Evolutionary conservation across 1,140 invertebrate genomes (phyloP), one percentile per base, ranked within the genome.

Genomic region (Conus ventricosus): DNA sequence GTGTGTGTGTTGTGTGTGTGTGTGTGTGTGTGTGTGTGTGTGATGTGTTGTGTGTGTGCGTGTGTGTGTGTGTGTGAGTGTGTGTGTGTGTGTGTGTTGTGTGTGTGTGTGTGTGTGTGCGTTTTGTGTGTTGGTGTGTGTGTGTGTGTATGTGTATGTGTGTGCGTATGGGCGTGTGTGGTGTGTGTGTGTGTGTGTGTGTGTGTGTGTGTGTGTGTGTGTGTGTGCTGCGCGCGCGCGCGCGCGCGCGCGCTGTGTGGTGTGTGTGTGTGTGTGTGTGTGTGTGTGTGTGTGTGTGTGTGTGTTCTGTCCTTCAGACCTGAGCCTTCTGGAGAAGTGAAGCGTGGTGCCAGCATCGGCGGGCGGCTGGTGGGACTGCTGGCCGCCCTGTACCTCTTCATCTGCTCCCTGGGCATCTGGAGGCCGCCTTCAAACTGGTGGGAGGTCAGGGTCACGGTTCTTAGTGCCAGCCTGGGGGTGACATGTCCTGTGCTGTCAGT

Each of bases 401-500:
- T 97, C 85, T 96, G 96, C 91, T 96, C 96, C 15, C 92, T 97
- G 84, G 96, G 96, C 94, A 96, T 25, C 93, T 97, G 23, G 96
- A 96, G n/a, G 93, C 95, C 20, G 95, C 96, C 11, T 97, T 97
- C 91, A 94, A 96, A 39, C 94, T 97, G 17, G 90, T 97, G 39
- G 96, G 96, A 53, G 96, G 96, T 94, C 91, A 87, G 86, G 84
- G 57, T 11, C 10, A 78, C 0, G 39, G 39, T 39, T 39, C 39
- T 39, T 39, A 39, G 39, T 39, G 39, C 39, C 39, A 39, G 39
- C 39, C 39, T 39, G 39, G 39, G 39, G 39, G 39, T 39, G 39
- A 39, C 39, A 3, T 39, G 63, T 71, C 63, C n/a, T 71, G 63
- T 71, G 63, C 1, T 71, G 39, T 39, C 39, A 39, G 1, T 39